These are phyloP conservation scores for Malurus leucopterus DNA, from an alignment of 2,797 vertebrate species.

Conservation along the genomic window DNA sequence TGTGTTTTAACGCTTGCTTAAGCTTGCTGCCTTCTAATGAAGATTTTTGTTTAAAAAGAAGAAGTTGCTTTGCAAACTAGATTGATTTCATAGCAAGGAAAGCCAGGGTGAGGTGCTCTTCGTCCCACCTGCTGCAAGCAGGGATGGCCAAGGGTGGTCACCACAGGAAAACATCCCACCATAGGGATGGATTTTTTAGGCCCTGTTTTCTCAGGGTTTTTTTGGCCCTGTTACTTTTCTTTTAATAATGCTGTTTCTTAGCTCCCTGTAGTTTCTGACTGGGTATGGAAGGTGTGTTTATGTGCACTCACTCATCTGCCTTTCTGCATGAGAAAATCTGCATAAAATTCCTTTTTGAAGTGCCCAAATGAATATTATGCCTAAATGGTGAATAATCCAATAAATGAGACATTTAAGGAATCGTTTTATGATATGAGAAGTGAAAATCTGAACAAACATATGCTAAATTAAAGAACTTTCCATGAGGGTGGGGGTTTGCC, in stretches of 20 bases:
- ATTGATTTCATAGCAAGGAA: background rate
- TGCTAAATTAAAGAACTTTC: background rate
- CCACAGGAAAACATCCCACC: rapidly evolving
- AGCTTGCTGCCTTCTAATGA: background rate
- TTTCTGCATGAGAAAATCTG: background rate
- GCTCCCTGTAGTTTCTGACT: background rate
- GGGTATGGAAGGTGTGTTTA: rapidly evolving
- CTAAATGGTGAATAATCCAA: background rate
- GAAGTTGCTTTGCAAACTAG: background rate
- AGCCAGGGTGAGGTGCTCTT: background rate
- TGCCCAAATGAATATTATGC: background rate
- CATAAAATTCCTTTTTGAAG: background rate
- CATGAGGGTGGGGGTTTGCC: background rate
- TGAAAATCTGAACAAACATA: background rate
- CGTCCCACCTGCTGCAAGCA: rapidly evolving
- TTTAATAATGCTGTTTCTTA: background rate
- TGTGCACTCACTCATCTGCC: background rate
- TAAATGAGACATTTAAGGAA: background rate
- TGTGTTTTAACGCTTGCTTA: background rate
- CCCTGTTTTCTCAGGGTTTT: background rate
- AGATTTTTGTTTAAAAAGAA: background rate
- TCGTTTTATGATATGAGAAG: background rate
- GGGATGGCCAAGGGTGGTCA: background rate
- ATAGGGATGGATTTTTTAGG: too few relatives aligned
- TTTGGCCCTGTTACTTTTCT: background rate